Conservation (phyloP, 2,888 invertebrate genomes). For the Plemyria rubiginata region DNA sequence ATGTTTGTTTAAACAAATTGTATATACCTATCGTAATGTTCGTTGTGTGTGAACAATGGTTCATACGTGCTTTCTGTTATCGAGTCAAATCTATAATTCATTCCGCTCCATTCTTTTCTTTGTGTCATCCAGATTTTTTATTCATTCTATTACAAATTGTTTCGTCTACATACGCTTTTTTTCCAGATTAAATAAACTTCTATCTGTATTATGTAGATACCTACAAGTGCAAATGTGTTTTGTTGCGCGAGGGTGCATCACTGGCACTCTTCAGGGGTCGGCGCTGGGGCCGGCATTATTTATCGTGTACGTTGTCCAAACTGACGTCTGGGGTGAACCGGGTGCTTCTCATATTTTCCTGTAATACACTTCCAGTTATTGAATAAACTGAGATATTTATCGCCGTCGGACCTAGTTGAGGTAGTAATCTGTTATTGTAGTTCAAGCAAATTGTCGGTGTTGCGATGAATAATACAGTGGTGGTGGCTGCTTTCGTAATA, state of each 20-base stretch:
- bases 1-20: too few species aligned
- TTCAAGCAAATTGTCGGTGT: constrained; percentile 11
- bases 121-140: background rate
- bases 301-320: constrained; percentile 57
- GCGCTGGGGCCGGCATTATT: constrained; percentile 54
- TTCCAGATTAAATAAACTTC: constrained; percentile 9
- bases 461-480: constrained; percentile 13
- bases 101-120: background rate
- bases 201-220: background rate
- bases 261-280: constrained; percentile 46
- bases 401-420: constrained; percentile 16
- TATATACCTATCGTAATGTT: too few species aligned
- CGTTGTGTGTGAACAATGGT: background rate
- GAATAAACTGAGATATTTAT: constrained; percentile 36
- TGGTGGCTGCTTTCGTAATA: constrained; percentile 3
- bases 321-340: constrained; percentile 46
- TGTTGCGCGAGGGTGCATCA: constrained; percentile 40
- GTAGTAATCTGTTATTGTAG: constrained; percentile 24
- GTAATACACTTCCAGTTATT: constrained; percentile 29
- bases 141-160: constrained; percentile 7
- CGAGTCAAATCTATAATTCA: background rate
- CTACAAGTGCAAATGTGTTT: constrained; percentile 33
- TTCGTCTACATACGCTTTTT: background rate
- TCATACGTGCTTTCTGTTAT: background rate
- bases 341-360: constrained; percentile 38